These are phyloP conservation scores for Disparrhopalites patrizii DNA, from an alignment of 2,888 invertebrate species.

Conservation along the genomic window DNA sequence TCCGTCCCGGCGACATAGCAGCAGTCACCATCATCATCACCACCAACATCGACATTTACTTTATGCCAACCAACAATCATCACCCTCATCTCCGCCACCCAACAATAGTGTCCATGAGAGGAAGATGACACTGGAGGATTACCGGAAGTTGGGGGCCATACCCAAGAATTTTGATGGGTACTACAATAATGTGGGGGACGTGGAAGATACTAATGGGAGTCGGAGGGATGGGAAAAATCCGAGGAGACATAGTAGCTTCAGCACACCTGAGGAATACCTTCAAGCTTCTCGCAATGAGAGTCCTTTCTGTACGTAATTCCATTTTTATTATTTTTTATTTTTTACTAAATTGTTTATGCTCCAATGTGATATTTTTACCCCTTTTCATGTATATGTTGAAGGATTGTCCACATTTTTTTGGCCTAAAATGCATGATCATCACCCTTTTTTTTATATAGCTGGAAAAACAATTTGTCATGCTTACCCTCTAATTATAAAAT, in stretches of 20 bases:
- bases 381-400: no score
- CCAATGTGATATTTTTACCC: no score
- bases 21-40: slow-evolving; percentile 12
- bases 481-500: no score
- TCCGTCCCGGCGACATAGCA: slow-evolving; percentile 17
- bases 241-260: slow-evolving; percentile 27
- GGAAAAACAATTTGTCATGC: no score
- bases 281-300: no score
- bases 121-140: slow-evolving; percentile 38
- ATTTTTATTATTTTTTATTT: no score
- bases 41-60: neutral
- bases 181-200: slow-evolving; percentile 4
- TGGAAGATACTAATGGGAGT: slow-evolving; percentile 19
- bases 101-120: neutral
- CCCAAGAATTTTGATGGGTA: slow-evolving; percentile 37
- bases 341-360: no score
- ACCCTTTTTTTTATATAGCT: no score
- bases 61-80: neutral
- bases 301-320: no score
- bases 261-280: no score
- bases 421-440: no score
- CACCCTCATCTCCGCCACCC: neutral
- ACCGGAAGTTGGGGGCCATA: slow-evolving; percentile 42
- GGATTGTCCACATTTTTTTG: no score
- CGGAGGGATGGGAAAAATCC: slow-evolving; percentile 10